Base-by-base conservation (phyloP, 2,113 vertebrate genomes). In the Elgaria multicarinata region DNA sequence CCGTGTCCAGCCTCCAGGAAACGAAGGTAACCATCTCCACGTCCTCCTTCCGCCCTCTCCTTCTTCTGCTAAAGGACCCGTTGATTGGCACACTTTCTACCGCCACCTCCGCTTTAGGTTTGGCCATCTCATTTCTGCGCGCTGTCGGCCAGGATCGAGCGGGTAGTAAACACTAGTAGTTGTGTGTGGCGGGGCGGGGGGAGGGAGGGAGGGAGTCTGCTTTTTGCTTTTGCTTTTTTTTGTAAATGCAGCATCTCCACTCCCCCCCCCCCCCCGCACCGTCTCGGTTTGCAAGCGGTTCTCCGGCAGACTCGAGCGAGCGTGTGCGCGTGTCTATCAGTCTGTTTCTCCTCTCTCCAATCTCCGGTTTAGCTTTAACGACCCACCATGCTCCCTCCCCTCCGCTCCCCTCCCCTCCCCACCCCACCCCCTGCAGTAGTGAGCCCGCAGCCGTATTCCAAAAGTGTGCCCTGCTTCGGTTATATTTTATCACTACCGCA, bases 1-100 rank as follows among this genome's bases (percentile, higher is more conserved):
- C 96, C 75, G 92, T 97, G 92, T 96, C 97, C 93, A 96, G 97
- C 95, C 97, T 97, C 80, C 98, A 97, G 9, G 93, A 97, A 80
- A 98, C 97, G 88, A 98, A 98, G 98, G 98, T 97, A 97, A 98
- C 94, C 90, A 18, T 31, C 39, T 2, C 39, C 22, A 18, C 20
- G 7, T 44, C 13, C 50, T 6, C 36, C 71, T 8, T 9, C 2
- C 53, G 28, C n/a, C 58, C 10, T 31, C 1, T 20, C 12, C 42
- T 42, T 20, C 75, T 33, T n/a, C 20, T 44, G 7, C 14, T 62
- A 20, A 58, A 24, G 6, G 66, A 22, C 14, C 36, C 71, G 53
- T 33, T 3, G 66, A 26, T 36, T 13, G 36, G n/a, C n/a, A 13
- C 46, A 44, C 53, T 82, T 24, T 14, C 50, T 44, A 18, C 50